Evolutionary conservation across 1,140 invertebrate species (phyloP), one percentile per base, ranked within the genome.

Genomic region (Bombus breviceps): DNA sequence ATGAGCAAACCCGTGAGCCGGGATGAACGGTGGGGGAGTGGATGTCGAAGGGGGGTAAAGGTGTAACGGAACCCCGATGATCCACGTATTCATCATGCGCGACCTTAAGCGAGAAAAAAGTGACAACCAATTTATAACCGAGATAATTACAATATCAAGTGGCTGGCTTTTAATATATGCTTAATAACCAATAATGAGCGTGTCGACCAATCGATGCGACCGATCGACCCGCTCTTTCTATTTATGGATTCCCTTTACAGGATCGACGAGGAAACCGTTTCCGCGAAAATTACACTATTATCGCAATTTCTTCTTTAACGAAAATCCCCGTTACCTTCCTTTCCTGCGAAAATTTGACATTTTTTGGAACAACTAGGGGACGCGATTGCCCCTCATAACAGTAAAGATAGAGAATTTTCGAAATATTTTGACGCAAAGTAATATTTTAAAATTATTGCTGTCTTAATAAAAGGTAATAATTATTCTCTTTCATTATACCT

Each of bases 101-200:
- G 88, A 91, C 86, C 92, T 92, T 91, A 93, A 90, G 87, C 85
- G 89, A 89, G 87, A 88, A 92, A 91, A 92, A 92, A 88, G 87
- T 91, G 92, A 93, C 90, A 91, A 91, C 87, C 90, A 91, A 93
- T 93, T 93, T 92, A 93, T 93, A 91, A 93, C 89, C 86, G 64
- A 73, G 89, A 92, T 93, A 93, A 93, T 93, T 93, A 92, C 91
- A 92, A 93, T 93, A 93, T 93, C 90, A 93, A 92, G 84, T 79
- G 78, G 64, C 77, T 79, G 83, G 73, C 83, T 88, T 90, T 90
- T 90, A 88, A 90, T 91, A 88, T 81, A 81, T 80, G 78, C 81
- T 91, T 90, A 86, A 91, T 91, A 91, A 88, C 78, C 78, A 77
- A 91, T 91, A 90, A 91, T 88, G 86, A 90, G 73, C 84, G 69